These are phyloP conservation scores for Podotricha telesiphe DNA, from an alignment of 2,888 invertebrate genomes.

Conservation along the genomic window DNA sequence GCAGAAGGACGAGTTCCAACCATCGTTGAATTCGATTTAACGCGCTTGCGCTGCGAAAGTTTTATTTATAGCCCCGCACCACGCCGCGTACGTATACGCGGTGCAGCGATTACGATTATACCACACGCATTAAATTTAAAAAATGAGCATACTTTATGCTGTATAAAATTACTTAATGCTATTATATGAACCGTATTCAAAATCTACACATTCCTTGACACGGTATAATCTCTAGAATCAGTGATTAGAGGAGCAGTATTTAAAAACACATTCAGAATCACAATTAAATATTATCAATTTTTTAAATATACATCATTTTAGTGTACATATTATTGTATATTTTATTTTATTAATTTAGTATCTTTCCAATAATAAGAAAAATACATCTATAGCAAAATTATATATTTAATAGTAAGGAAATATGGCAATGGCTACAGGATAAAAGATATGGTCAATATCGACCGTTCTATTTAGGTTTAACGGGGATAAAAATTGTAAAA, in stretches of 20 bases:
- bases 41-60: constrained; percentile 76
- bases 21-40: constrained; percentile 79
- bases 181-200: background rate
- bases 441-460: no score
- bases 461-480: no score
- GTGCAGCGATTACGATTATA: constrained; percentile 56
- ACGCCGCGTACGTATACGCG: constrained; percentile 49
- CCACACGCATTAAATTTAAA: constrained; percentile 49
- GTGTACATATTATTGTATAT: no score
- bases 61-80: constrained; percentile 74
- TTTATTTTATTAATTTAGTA: no score
- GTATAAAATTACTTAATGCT: constrained; percentile 26
- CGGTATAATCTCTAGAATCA: background rate
- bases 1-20: constrained; percentile 78
- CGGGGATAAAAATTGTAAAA: no score
- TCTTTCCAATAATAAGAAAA: no score
- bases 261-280: no score
- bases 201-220: background rate
- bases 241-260: background rate
- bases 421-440: no score
- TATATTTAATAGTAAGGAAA: no score
- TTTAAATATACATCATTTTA: no score
- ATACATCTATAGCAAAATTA: no score
- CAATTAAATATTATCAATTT: no score
- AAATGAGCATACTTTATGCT: constrained; percentile 32